Conservation (phyloP, 2,888 invertebrate species). For the Morinoia aosen region DNA sequence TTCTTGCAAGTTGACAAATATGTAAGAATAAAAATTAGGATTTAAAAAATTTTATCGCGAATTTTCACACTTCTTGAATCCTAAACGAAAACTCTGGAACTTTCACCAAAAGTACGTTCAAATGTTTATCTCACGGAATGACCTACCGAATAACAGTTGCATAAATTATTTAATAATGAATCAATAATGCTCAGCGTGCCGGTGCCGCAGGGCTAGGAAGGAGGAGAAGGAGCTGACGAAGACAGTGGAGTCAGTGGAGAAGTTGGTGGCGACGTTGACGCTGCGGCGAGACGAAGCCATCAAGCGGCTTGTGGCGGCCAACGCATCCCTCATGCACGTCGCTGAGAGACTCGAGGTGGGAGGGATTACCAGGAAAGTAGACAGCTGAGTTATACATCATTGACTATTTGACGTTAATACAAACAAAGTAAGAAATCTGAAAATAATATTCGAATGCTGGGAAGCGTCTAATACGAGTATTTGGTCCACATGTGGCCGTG, state of each 20-base stretch:
- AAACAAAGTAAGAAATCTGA: neutral
- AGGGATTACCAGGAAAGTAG: neutral
- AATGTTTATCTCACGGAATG: neutral
- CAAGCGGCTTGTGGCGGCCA: constrained; percentile 61
- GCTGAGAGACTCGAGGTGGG: constrained; percentile 64
- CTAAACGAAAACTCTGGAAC: too few species aligned
- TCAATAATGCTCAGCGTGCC: neutral
- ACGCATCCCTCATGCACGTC: constrained; percentile 60
- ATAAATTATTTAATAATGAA: neutral
- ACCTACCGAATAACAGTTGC: neutral
- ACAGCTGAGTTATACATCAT: neutral
- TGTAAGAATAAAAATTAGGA: too few species aligned
- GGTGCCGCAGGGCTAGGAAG: neutral
- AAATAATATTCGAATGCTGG: neutral
- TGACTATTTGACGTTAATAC: too few species aligned
- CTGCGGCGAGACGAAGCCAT: constrained; percentile 56
- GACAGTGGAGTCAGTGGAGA: neutral
- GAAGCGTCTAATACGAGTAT: neutral
- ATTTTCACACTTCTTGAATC: too few species aligned
- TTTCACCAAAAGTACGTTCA: too few species aligned
- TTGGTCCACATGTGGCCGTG: neutral
- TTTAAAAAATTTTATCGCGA: too few species aligned
- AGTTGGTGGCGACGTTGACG: constrained; percentile 41
- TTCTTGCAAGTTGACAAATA: too few species aligned
- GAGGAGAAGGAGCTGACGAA: neutral